Evolutionary conservation across 2,888 invertebrate genomes (phyloP).

Genomic region (Nemurella pictetii): DNA sequence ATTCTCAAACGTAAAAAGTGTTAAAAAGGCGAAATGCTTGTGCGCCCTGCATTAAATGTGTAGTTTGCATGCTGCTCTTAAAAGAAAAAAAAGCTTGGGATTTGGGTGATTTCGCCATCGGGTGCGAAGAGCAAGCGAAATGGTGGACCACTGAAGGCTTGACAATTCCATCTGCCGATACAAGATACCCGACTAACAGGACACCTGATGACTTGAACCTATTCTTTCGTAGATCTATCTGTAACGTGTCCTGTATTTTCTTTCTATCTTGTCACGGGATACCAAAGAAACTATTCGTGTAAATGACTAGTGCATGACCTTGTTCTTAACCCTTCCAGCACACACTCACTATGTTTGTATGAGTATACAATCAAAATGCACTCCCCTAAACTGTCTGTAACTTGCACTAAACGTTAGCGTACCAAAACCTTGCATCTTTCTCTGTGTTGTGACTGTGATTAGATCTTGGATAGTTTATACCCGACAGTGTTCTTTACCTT

Average conservation of each 20-base stretch:
- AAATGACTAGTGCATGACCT: neutral
- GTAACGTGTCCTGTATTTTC: neutral
- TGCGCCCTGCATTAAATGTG: constrained; percentile 22
- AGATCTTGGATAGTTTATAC: neutral
- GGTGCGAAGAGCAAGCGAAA: constrained; percentile 16
- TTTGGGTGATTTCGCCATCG: constrained; percentile 53
- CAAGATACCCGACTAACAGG: neutral
- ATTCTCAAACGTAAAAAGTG: neutral
- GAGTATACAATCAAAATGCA: neutral
- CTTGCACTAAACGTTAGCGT: neutral
- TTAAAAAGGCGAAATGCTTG: neutral
- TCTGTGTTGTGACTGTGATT: neutral
- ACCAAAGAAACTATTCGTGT: neutral
- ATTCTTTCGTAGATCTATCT: neutral
- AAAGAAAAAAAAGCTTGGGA: constrained; percentile 48
- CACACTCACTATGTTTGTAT: too few species aligned
- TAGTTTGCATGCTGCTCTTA: neutral
- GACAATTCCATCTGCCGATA: too few species aligned
- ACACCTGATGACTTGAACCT: neutral
- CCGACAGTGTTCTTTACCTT: neutral
- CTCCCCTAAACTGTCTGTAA: neutral
- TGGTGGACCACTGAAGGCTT: constrained; percentile 4
- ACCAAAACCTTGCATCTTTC: neutral
- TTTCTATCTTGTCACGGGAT: neutral
- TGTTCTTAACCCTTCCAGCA: neutral